phyloP scores from a whole-genome alignment of 1,140 invertebrate species.

The Zaprionus africanus region DNA sequence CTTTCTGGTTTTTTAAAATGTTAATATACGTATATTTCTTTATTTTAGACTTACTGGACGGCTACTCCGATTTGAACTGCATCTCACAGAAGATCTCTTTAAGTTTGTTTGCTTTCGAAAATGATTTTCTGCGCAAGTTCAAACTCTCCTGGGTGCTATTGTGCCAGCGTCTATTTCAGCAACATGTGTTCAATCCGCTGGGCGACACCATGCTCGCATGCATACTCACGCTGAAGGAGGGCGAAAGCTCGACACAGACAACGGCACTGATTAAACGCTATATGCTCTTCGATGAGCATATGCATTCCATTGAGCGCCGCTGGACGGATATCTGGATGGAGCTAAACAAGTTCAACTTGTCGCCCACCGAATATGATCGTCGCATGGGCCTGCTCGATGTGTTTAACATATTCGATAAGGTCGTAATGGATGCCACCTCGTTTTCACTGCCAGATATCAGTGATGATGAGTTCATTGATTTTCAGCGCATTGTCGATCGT shows the following conservation, averaged over 20 bases:
- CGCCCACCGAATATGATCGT: constrained; percentile 74
- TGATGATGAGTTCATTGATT: constrained; percentile 79
- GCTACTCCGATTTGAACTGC: constrained; percentile 79
- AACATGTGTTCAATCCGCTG: constrained; percentile 78
- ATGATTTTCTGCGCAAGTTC: constrained; percentile 81
- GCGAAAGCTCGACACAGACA: constrained; percentile 66
- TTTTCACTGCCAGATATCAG: constrained; percentile 77
- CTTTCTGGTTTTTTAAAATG: neutral
- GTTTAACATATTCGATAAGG: constrained; percentile 81
- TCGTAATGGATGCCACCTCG: constrained; percentile 77
- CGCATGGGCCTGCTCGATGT: constrained; percentile 76
- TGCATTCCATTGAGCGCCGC: constrained; percentile 77
- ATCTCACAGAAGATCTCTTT: constrained; percentile 80
- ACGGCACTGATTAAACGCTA: constrained; percentile 74
- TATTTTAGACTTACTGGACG: constrained; percentile 76
- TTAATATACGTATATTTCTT: neutral
- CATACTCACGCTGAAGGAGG: constrained; percentile 78
- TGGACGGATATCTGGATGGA: constrained; percentile 82
- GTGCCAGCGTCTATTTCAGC: constrained; percentile 83
- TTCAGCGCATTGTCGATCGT: constrained; percentile 77
- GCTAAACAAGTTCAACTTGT: constrained; percentile 81
- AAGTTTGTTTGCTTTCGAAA: constrained; percentile 82
- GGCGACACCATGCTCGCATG: constrained; percentile 80
- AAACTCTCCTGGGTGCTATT: constrained; percentile 80
- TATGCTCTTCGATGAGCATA: constrained; percentile 83